These are phyloP conservation scores for Lochmaea capreae DNA, from an alignment of 2,888 invertebrate genomes.

Conservation along the genomic window DNA sequence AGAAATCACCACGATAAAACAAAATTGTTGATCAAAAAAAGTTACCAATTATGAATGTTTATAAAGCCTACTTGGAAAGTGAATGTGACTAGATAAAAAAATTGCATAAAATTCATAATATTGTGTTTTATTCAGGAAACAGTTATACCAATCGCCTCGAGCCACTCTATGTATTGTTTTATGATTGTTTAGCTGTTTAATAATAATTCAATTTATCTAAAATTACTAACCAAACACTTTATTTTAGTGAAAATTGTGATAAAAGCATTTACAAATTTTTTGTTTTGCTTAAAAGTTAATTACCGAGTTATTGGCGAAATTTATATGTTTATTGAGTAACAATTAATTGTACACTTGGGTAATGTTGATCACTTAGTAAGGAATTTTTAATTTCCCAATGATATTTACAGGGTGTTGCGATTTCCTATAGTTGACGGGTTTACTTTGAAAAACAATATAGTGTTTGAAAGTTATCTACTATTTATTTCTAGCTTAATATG, in stretches of 20 bases:
- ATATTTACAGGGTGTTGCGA: too few relatives aligned
- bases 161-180: neutral
- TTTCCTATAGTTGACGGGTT: too few relatives aligned
- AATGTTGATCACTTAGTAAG: too few relatives aligned
- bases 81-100: neutral
- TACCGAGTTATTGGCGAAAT: too few relatives aligned
- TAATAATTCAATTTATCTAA: neutral
- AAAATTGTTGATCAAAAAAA: neutral
- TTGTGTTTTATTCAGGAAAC: neutral
- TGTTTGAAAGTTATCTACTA: too few relatives aligned
- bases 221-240: neutral
- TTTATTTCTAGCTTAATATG: too few relatives aligned
- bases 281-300: too few relatives aligned
- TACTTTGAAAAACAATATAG: too few relatives aligned
- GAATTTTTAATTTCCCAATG: too few relatives aligned
- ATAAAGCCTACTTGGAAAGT: neutral
- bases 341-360: too few relatives aligned
- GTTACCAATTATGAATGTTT: neutral
- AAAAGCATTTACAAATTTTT: neutral
- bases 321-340: too few relatives aligned
- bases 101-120: constrained; percentile 7
- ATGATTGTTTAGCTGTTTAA: neutral
- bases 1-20: neutral
- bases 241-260: neutral
- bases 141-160: neutral